Base-by-base conservation (phyloP, 2,888 invertebrate species). In the Orthosia incerta region DNA sequence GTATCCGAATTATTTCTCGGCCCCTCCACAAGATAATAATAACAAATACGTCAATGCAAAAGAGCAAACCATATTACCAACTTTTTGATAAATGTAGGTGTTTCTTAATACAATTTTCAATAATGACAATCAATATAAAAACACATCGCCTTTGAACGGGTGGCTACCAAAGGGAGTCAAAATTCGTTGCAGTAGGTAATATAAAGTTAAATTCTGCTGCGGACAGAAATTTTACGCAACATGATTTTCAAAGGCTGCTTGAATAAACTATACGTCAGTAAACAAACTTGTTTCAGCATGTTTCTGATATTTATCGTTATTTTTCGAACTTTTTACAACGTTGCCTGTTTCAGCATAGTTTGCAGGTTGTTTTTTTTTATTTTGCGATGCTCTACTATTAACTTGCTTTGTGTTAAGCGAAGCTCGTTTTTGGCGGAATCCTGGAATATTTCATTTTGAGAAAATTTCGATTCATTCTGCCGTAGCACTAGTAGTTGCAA, bases 161-260 rank as follows among this genome's bases (percentile, higher is more conserved):
- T 46, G 20, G 26, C 3, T 31, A n/a, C 18, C 48, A 69, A 67
- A 72, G 39, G 4, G 39, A 53, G 50, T 53, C 48, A 57, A 80
- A 80, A 66, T 50, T 51, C 15, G 11, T 46, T 64, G 53, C 46
- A 45, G 61, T 46, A n/a, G n/a, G n/a, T n/a, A 20, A 15, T 15
- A 55, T 16, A 57, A 64, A 48, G 31, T n/a, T n/a, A 46, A 71
- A 59, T 48, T 48, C 23, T 60, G 50, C 70, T 73, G 31, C 11
- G 16, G 18, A 57, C 66, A 51, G 45, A 63, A 64, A 15, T 50
- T 69, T 56, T 16, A 26, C 2, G 20, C 20, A 45, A 26, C 56
- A 51, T 63, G 55, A n/a, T 61, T 79, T 79, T 70, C 45, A 70
- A 77, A 82, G 60, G 50, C 20, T 20, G 15, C n/a, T 39, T 69